These are phyloP conservation scores for Tachysurus fulvidraco DNA, from an alignment of 2,113 vertebrate species.

Conservation along the genomic window DNA sequence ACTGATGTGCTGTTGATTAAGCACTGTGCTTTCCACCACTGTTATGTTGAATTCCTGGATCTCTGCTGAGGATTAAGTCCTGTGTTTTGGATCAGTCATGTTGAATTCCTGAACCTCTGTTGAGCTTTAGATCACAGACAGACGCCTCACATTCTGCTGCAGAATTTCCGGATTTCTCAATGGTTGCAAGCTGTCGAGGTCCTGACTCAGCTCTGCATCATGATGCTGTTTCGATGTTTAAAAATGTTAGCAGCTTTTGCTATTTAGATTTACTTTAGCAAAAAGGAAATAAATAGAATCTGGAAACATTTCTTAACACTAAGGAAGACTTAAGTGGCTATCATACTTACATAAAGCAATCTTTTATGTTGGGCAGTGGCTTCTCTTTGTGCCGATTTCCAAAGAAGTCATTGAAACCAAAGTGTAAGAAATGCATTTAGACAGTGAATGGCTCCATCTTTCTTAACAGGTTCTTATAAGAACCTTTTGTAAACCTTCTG, in stretches of 20 bases:
- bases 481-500: background rate
- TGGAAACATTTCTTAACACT: background rate
- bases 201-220: background rate
- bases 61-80: slow-evolving; percentile 6
- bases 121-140: slow-evolving; percentile 22
- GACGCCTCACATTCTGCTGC: background rate
- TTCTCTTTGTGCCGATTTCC: background rate
- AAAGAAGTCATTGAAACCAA: background rate
- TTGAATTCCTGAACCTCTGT: slow-evolving; percentile 14
- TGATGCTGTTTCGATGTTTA: background rate
- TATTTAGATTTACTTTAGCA: background rate
- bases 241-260: background rate
- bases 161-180: slow-evolving; percentile 15
- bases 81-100: slow-evolving; percentile 20
- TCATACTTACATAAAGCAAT: background rate
- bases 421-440: background rate
- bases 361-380: background rate
- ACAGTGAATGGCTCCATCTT: background rate
- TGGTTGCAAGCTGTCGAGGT: slow-evolving; percentile 12
- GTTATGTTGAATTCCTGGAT: background rate
- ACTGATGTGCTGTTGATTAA: slow-evolving; percentile 2
- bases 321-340: background rate
- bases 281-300: background rate
- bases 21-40: background rate
- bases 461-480: background rate